Conservation (phyloP, 1,140 invertebrate genomes). For the Cyrtorhinus lividipennis region DNA sequence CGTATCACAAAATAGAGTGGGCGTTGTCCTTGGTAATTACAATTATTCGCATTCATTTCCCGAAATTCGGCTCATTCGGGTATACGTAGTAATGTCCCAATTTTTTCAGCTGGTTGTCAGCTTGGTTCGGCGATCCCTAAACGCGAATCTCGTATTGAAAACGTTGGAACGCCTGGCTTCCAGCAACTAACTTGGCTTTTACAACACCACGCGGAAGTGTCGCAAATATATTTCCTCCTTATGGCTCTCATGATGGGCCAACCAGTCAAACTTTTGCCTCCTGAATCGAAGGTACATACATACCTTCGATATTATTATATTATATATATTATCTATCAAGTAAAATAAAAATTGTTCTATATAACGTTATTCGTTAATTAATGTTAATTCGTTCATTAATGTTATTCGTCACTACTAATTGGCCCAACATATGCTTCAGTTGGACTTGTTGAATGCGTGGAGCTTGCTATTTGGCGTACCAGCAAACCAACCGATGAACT, state of each 20-base stretch:
- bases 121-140: slow-evolving; percentile 27
- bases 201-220: slow-evolving; percentile 70
- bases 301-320: no score
- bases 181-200: slow-evolving; percentile 66
- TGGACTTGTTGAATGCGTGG: slow-evolving; percentile 80
- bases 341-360: no score
- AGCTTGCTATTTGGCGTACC: slow-evolving; percentile 77
- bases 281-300: slow-evolving; percentile 62
- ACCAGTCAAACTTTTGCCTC: slow-evolving; percentile 58
- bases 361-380: no score
- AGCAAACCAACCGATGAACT: slow-evolving; percentile 47
- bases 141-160: slow-evolving; percentile 42
- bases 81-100: neutral
- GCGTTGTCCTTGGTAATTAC: slow-evolving; percentile 45
- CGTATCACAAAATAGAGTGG: slow-evolving; percentile 63
- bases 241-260: slow-evolving; percentile 85
- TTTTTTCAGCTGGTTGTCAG: slow-evolving; percentile 27
- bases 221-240: slow-evolving; percentile 82
- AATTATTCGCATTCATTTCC: neutral
- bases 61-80: neutral
- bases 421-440: slow-evolving; percentile 32
- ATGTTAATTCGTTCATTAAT: neutral
- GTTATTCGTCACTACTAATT: neutral
- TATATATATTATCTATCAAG: no score
- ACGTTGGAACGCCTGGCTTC: slow-evolving; percentile 62